These are phyloP conservation scores for Xestia sexstrigata DNA, from an alignment of 2,888 invertebrate genomes.

Conservation along the genomic window DNA sequence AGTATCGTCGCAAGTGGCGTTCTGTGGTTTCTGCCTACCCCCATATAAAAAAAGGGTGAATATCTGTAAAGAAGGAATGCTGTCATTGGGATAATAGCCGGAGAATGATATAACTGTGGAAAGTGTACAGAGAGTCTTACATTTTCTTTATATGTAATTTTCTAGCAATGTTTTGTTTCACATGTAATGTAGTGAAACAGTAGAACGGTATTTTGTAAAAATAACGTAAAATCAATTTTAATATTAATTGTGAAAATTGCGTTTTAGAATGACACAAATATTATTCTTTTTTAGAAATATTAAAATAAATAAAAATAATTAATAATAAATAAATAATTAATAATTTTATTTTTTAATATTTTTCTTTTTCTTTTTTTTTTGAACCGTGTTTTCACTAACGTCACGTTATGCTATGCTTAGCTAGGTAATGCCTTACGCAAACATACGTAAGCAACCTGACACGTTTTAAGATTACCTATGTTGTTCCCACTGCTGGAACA, in stretches of 20 bases:
- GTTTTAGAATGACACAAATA: neutral
- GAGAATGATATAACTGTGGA: neutral
- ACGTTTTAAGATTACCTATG: no score
- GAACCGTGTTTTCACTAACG: neutral
- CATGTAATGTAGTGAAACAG: neutral
- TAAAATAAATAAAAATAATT: no score
- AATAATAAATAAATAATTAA: no score
- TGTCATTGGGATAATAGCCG: no score
- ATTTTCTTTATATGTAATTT: neutral
- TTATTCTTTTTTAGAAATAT: conserved; percentile 2
- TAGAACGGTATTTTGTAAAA: conserved; percentile 29
- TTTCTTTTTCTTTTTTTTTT: neutral
- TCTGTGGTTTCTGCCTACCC: no score
- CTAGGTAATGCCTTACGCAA: neutral
- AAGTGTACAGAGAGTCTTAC: neutral
- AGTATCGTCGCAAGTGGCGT: no score
- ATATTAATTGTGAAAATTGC: conserved; percentile 13
- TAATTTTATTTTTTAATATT: no score
- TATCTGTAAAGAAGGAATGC: no score
- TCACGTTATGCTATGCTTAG: neutral
- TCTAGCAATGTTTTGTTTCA: neutral
- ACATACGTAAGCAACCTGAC: no score
- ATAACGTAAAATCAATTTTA: conserved; percentile 41
- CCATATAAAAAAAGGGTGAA: no score
- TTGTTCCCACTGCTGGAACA: no score